phyloP scores from a whole-genome alignment of 2,113 vertebrate species.

The Miniopterus natalensis region DNA sequence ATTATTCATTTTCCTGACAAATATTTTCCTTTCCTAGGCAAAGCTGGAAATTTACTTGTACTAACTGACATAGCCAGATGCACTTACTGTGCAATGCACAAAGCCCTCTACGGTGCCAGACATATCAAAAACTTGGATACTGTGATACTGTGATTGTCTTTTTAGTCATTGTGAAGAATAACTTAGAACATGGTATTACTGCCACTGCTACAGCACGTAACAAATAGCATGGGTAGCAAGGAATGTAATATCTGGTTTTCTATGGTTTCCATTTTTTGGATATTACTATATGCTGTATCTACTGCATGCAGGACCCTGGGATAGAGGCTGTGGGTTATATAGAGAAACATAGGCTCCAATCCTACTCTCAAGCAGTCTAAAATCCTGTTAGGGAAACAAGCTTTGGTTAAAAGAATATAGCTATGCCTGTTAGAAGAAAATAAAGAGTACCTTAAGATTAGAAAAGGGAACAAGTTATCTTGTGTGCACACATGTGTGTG shows the following conservation, averaged over 20 bases:
- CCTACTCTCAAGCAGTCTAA: background rate
- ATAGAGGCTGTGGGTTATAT: background rate
- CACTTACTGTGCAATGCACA: background rate
- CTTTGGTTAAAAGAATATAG: background rate
- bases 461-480: background rate
- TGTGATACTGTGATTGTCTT: background rate
- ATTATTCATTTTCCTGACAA: slow-evolving; percentile 84
- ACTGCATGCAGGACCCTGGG: background rate
- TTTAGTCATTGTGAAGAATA: slow-evolving; percentile 41
- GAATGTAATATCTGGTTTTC: slow-evolving; percentile 38
- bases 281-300: background rate
- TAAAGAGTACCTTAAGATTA: background rate
- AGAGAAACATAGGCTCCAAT: background rate
- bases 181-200: background rate
- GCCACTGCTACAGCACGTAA: background rate
- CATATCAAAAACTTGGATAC: background rate
- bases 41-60: slow-evolving; percentile 72
- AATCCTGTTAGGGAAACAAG: background rate
- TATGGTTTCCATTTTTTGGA: background rate
- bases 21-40: slow-evolving; percentile 74
- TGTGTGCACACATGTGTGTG: background rate
- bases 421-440: background rate
- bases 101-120: background rate
- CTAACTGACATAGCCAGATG: slow-evolving; percentile 21
- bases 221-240: slow-evolving; percentile 36